Evolutionary conservation across 2,797 vertebrate species (phyloP), one percentile per base, ranked within the genome.

Genomic region (Lagocephalus sceleratus): DNA sequence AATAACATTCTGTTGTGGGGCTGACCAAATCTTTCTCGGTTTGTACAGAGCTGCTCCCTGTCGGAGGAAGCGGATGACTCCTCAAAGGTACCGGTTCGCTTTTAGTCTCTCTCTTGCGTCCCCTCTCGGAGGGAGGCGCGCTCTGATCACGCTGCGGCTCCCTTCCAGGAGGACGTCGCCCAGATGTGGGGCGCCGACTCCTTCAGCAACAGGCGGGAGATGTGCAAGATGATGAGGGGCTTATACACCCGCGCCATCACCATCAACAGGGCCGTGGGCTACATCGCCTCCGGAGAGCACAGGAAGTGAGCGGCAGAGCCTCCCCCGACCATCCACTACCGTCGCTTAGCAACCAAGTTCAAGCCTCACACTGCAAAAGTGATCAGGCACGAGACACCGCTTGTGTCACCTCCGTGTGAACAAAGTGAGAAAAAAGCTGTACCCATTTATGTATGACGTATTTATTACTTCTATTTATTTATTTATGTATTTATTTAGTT

Each of bases 221-320:
- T 96, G 74, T 95, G 91, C 26, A 60, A 87, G 0, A 50, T 82
- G 8, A 87, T 98, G 15, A 92, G 89, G 1, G 91, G 90, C 5
- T 92, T 98, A 72, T 64, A 78, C 0, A 3, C 89, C 5, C 92
- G 96, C 0, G 56, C 81, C 0, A 66, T 95, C 83, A 97, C 95
- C 51, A 90, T 97, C 51, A 66, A 85, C 75, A 85, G 95, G 70
- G 71, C 90, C 2, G 73, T 98, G 63, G 82, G 68, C 57, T 94
- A 93, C 71, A 82, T 94, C 50, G 74, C 66, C 17, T 85, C 89
- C 0, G 83, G 83, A 44, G 85, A 89, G 11, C 72, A 89, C 68
- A 73, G 19, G 52, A 68, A 83, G 42, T 86, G 65, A 35, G 2
- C 4, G 26, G 11, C 26, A 3, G 12, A 60, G 55, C 6, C 43